Conservation (phyloP, 2,888 invertebrate genomes). For the Microctonus aethiopoides region DNA sequence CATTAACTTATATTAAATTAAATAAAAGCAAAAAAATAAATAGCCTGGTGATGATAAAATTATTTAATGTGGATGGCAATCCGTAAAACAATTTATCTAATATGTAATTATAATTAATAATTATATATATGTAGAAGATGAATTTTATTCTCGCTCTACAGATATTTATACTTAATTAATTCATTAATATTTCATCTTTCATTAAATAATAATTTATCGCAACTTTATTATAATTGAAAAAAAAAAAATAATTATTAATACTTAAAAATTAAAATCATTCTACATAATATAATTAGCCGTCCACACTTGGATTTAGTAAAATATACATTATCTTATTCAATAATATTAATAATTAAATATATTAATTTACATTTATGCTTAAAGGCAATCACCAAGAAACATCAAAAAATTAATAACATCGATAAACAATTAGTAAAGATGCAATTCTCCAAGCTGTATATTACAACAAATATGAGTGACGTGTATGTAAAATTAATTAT, state of each 20-base stretch:
- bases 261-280: background rate
- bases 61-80: constrained; percentile 19
- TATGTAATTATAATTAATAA: too few species aligned
- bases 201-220: constrained; percentile 7
- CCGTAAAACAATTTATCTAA: background rate
- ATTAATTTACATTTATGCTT: constrained; percentile 13
- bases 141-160: too few species aligned
- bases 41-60: background rate
- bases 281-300: constrained; percentile 27
- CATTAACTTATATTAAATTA: background rate
- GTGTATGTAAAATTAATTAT: background rate
- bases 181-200: background rate
- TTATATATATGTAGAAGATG: too few species aligned
- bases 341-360: too few species aligned
- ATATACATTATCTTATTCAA: background rate
- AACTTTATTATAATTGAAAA: background rate
- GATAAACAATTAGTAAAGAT: constrained; percentile 25
- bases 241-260: background rate
- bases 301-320: constrained; percentile 24
- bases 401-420: constrained; percentile 18
- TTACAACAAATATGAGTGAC: background rate
- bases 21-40: background rate
- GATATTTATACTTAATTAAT: background rate
- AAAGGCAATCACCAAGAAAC: constrained; percentile 27
- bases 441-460: background rate